These are phyloP conservation scores for Smutsia temminckii DNA, from an alignment of 2,797 vertebrate genomes.

Conservation along the genomic window DNA sequence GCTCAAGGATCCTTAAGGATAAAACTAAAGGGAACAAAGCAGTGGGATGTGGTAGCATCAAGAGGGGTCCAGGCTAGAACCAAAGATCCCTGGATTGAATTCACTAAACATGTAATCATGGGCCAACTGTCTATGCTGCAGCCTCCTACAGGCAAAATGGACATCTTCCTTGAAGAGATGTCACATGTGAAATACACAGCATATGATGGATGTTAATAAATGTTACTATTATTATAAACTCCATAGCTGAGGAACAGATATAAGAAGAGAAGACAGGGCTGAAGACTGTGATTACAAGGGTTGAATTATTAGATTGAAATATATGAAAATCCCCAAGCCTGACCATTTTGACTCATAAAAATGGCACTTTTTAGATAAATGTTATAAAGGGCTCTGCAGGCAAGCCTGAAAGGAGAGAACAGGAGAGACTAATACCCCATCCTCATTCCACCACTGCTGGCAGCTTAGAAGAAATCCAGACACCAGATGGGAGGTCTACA, in stretches of 20 bases:
- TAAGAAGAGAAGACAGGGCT: not conserved
- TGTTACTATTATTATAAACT: not conserved
- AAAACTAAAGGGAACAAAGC: conserved; percentile 40
- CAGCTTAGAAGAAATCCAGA: conserved; percentile 55
- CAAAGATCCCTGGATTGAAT: not conserved
- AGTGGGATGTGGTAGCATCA: not conserved
- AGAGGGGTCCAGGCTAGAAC: not conserved
- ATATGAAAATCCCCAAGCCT: not conserved
- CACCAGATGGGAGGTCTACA: conserved; percentile 51
- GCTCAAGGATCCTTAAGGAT: not conserved
- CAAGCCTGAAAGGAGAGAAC: conserved; percentile 45
- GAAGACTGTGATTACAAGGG: not conserved
- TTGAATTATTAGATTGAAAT: conserved; percentile 7
- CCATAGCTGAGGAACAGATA: not conserved
- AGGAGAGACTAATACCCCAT: conserved; percentile 15
- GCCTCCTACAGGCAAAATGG: not conserved
- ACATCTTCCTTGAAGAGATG: not conserved
- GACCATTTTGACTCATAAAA: not conserved
- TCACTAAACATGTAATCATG: not conserved
- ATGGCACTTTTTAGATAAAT: conserved; percentile 29
- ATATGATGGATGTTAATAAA: not conserved
- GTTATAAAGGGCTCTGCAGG: not conserved
- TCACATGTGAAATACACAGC: not conserved
- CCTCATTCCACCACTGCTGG: not conserved
- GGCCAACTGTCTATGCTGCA: not conserved